Evolutionary conservation across 2,797 vertebrate species (phyloP).

Genomic region (Sebastes steindachneri): DNA sequence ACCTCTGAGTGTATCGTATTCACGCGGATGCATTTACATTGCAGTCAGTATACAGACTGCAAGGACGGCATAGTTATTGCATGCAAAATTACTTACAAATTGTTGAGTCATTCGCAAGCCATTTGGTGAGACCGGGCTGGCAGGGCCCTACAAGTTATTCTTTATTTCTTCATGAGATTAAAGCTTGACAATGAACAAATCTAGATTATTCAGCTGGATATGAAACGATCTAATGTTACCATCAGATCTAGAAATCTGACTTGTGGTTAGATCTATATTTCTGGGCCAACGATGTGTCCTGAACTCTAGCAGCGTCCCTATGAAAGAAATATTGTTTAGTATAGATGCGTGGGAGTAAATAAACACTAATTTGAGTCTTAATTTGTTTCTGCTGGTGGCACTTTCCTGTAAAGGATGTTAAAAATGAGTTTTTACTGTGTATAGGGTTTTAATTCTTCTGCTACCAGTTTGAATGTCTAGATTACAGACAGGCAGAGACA

Average conservation of each 20-base stretch:
- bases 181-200: not conserved
- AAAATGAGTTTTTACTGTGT: not conserved
- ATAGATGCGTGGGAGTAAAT: constrained; percentile 5
- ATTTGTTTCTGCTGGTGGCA: not conserved
- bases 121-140: too few relatives aligned
- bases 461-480: constrained; percentile 21
- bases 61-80: too few relatives aligned
- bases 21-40: too few relatives aligned
- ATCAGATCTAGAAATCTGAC: not conserved
- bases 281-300: not conserved
- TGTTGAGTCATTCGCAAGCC: too few relatives aligned
- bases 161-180: not conserved
- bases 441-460: constrained; percentile 9
- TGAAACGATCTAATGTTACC: not conserved
- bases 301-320: not conserved
- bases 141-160: not conserved
- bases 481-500: constrained; percentile 9
- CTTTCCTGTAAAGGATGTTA: not conserved
- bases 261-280: not conserved
- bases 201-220: not conserved
- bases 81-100: too few relatives aligned
- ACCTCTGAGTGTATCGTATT: too few relatives aligned
- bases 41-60: too few relatives aligned
- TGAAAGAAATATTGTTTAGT: not conserved
- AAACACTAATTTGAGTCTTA: constrained; percentile 13